phyloP scores from a whole-genome alignment of 2,888 invertebrate genomes.

The Rhyacophila evoluta region DNA sequence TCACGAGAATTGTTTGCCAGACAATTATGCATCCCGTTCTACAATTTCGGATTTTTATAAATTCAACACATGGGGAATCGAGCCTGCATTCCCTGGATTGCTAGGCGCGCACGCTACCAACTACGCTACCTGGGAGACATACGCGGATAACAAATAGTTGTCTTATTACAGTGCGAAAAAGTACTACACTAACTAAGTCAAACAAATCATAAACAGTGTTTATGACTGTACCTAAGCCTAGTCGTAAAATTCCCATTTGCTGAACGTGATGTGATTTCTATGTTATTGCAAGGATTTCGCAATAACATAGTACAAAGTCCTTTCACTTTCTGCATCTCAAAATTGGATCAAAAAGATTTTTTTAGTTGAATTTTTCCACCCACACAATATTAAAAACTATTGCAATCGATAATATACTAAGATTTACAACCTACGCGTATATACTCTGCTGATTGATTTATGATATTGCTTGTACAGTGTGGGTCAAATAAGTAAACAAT shows the following conservation, averaged over 20 bases:
- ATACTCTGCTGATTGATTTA: background rate
- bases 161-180: too few species aligned
- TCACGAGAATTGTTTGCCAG: too few species aligned
- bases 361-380: background rate
- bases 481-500: too few species aligned
- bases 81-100: too few species aligned
- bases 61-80: too few species aligned
- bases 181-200: background rate
- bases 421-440: background rate
- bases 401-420: background rate
- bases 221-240: background rate
- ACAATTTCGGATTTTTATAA: too few species aligned
- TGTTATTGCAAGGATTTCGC: background rate
- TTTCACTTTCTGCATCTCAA: constrained; percentile 5
- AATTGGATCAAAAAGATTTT: constrained; percentile 8
- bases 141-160: too few species aligned
- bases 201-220: background rate
- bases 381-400: background rate
- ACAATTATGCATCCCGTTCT: too few species aligned
- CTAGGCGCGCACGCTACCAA: too few species aligned
- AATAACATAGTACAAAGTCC: background rate
- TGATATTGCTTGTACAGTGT: background rate
- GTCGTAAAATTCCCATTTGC: background rate
- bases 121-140: too few species aligned
- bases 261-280: background rate